phyloP scores from a whole-genome alignment of 2,113 vertebrate species.

The Dryoscopus gambensis region DNA sequence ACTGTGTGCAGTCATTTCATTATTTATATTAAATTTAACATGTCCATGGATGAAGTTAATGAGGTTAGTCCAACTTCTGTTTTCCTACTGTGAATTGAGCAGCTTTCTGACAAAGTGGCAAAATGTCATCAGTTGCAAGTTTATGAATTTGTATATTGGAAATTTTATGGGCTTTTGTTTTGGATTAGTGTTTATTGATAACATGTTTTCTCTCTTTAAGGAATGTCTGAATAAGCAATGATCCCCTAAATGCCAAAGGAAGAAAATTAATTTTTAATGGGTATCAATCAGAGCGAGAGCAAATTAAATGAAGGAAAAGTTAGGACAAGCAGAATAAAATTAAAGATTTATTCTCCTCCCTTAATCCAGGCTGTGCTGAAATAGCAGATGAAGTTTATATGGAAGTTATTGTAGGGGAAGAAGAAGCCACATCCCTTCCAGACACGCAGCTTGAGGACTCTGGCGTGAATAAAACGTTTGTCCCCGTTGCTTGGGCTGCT shows the following conservation, averaged over 20 bases:
- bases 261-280: not conserved
- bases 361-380: constrained; percentile 80
- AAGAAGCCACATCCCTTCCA: constrained; percentile 75
- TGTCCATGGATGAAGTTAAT: not conserved
- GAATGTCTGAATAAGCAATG: constrained; percentile 14
- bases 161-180: not conserved
- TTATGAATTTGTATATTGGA: not conserved
- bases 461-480: constrained; percentile 81
- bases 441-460: constrained; percentile 79
- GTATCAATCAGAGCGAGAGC: not conserved
- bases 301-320: not conserved
- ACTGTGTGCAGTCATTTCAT: not conserved
- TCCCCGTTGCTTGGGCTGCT: constrained; percentile 85
- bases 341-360: constrained; percentile 23
- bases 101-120: not conserved
- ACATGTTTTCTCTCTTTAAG: not conserved
- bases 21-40: constrained; percentile 6
- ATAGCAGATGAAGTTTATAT: constrained; percentile 90
- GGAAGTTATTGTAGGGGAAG: constrained; percentile 86
- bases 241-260: constrained; percentile 6
- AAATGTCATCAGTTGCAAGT: not conserved
- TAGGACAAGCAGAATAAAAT: not conserved
- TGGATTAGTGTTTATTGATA: not conserved
- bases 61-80: not conserved
- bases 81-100: not conserved